These are phyloP conservation scores for Eutolmus rufibarbis DNA, from an alignment of 2,888 invertebrate genomes.

Conservation along the genomic window DNA sequence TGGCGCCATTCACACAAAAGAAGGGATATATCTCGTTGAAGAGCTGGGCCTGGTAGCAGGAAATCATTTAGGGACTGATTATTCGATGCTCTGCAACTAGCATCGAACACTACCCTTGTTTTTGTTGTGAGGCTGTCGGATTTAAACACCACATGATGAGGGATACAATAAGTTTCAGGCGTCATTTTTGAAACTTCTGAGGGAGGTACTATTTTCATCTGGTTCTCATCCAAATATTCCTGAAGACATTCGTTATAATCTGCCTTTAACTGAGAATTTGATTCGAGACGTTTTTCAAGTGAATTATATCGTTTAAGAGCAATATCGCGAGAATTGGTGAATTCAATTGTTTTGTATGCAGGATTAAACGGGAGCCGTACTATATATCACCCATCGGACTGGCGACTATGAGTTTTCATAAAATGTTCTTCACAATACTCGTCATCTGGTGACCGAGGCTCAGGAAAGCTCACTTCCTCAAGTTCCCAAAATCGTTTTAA, in stretches of 20 bases:
- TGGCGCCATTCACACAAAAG: background rate
- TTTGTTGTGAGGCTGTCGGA: background rate
- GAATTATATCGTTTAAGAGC: background rate
- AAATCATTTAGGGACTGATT: background rate
- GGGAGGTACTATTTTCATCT: background rate
- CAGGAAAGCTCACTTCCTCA: background rate
- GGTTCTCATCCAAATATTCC: background rate
- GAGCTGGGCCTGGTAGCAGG: background rate
- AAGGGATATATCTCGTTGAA: background rate
- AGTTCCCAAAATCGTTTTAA: background rate
- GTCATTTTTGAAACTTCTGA: background rate
- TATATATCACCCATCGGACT: background rate
- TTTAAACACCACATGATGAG: background rate
- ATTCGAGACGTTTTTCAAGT: background rate
- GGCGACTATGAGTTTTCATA: background rate
- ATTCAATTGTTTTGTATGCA: background rate
- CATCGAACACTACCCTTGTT: background rate
- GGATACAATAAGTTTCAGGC: background rate
- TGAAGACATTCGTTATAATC: background rate
- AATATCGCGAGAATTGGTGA: background rate
- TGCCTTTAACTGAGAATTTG: background rate
- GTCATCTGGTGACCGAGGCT: background rate
- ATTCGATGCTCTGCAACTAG: background rate
- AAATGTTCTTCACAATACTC: background rate
- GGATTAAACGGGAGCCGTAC: background rate